Conservation (phyloP, 2,888 invertebrate species). For the Harpalus rubripes region DNA sequence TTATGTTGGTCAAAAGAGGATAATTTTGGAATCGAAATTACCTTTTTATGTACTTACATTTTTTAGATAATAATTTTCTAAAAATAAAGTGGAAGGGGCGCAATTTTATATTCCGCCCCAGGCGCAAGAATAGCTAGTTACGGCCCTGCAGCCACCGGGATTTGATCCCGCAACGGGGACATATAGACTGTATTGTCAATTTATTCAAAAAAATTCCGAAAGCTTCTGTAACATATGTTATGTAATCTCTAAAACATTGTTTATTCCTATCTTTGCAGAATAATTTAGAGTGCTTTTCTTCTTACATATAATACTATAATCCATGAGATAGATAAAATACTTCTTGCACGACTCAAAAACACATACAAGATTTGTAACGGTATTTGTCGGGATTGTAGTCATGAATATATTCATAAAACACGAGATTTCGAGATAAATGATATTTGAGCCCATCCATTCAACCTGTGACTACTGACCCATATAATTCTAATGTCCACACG, state of each 20-base stretch:
- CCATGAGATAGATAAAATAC: slow-evolving; percentile 8
- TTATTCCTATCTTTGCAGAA: background rate
- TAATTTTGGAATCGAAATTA: too few relatives aligned
- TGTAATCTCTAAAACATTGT: background rate
- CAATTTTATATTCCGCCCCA: too few relatives aligned
- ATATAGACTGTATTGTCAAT: too few relatives aligned
- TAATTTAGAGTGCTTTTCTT: background rate
- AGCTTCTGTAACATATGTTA: background rate
- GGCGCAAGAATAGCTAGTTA: too few relatives aligned
- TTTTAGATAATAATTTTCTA: too few relatives aligned
- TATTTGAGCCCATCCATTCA: slow-evolving; percentile 56
- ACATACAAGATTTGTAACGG: slow-evolving; percentile 63
- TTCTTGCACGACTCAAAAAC: background rate
- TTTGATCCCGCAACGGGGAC: too few relatives aligned
- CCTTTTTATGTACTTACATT: too few relatives aligned
- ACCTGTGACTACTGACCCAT: slow-evolving; percentile 52
- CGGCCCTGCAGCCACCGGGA: too few relatives aligned
- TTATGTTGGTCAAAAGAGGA: too few relatives aligned
- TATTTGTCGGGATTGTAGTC: slow-evolving; percentile 51
- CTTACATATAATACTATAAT: slow-evolving; percentile 26
- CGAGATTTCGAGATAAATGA: slow-evolving; percentile 62
- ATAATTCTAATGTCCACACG: slow-evolving; percentile 55
- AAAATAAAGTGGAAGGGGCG: too few relatives aligned
- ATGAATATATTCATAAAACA: slow-evolving; percentile 63
- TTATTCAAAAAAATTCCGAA: too few relatives aligned